Conservation (phyloP, 2,113 vertebrate species). For the Daphoenositta chrysoptera region DNA sequence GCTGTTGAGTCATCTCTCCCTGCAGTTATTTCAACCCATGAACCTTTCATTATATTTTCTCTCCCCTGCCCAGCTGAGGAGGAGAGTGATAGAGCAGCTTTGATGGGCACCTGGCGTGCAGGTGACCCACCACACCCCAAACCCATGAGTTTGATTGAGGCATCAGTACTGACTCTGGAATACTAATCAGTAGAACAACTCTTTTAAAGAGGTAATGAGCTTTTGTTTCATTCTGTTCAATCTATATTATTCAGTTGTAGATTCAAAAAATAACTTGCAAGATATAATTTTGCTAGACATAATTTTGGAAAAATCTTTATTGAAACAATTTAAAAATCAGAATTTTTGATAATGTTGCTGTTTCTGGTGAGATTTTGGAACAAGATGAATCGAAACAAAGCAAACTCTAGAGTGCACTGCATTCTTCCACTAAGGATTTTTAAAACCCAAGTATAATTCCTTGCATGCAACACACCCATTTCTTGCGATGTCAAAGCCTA, state of each 20-base stretch:
- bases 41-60: not conserved
- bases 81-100: not conserved
- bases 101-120: not conserved
- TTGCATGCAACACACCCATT: not conserved
- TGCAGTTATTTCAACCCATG: not conserved
- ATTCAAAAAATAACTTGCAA: not conserved
- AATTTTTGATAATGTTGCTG: not conserved
- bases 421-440: not conserved
- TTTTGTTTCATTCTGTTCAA: not conserved
- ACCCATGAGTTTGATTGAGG: not conserved
- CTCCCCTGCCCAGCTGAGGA: not conserved
- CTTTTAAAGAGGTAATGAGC: not conserved
- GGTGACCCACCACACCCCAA: not conserved
- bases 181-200: not conserved
- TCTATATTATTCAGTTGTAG: not conserved
- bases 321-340: not conserved
- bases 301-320: not conserved
- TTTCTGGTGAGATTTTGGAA: not conserved
- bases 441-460: not conserved
- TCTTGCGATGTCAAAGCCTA: not conserved
- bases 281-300: not conserved
- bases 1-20: not conserved
- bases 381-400: not conserved
- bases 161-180: not conserved
- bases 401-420: not conserved